Conservation (phyloP, 2,797 vertebrate genomes). For the Distichodus sexfasciatus region DNA sequence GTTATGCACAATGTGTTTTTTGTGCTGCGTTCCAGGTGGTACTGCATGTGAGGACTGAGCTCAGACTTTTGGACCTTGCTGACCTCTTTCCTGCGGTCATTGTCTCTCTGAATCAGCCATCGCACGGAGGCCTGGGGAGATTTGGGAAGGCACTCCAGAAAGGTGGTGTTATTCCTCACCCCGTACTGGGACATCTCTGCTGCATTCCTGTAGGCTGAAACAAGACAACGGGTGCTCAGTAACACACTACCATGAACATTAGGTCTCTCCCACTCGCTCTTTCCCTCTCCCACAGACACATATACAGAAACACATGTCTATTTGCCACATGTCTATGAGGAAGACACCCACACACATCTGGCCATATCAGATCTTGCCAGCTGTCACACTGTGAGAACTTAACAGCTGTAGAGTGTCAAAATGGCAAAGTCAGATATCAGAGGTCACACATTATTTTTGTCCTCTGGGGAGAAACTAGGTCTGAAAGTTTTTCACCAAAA, state of each 20-base stretch:
- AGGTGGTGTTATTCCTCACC: slow-evolving; percentile 96
- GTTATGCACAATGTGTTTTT: too few relatives aligned
- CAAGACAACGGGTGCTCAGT: slow-evolving; percentile 17
- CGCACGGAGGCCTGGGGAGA: slow-evolving; percentile 92
- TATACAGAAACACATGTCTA: slow-evolving; percentile 37
- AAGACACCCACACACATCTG: slow-evolving; percentile 30
- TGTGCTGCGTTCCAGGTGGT: too few relatives aligned
- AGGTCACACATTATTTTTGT: not conserved
- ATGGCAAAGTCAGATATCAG: slow-evolving; percentile 51
- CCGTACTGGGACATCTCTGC: slow-evolving; percentile 92
- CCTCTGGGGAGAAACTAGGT: not conserved
- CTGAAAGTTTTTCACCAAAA: too few relatives aligned
- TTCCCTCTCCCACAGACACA: slow-evolving; percentile 39
- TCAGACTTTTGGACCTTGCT: slow-evolving; percentile 40
- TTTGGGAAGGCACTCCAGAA: slow-evolving; percentile 93
- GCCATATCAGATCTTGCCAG: not conserved
- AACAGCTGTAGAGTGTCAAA: slow-evolving; percentile 51
- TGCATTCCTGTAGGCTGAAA: slow-evolving; percentile 91
- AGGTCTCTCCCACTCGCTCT: slow-evolving; percentile 33
- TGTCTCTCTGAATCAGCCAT: slow-evolving; percentile 94
- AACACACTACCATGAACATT: too few relatives aligned
- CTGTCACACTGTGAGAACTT: slow-evolving; percentile 2
- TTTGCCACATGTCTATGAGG: too few relatives aligned
- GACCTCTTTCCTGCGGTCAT: slow-evolving; percentile 97
- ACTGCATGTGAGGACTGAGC: too few relatives aligned